Percentiles rank a stretch among this genome's conserved stretches.
Evolutionary conservation across 2,888 invertebrate species (phyloP).

Genomic region (Aphrophora alni): DNA sequence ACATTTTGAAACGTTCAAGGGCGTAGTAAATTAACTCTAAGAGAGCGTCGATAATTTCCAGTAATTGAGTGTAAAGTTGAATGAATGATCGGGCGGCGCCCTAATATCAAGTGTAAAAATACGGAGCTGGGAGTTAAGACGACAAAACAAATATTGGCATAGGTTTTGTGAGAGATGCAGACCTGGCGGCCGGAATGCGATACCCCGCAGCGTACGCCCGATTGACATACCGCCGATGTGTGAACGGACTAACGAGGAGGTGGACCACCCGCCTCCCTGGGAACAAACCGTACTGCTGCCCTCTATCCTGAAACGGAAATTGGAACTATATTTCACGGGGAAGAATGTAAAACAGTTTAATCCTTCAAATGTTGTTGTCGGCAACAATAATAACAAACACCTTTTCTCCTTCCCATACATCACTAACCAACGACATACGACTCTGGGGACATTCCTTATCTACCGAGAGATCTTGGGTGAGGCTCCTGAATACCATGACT

Average conservation of each 20-base stretch:
- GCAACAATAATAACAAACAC: slow-evolving; percentile 38
- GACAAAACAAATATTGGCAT: neutral
- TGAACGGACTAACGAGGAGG: slow-evolving; percentile 30
- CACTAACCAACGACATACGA: neutral
- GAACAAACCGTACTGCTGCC: slow-evolving; percentile 58
- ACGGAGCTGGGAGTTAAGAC: neutral
- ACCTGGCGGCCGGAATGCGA: slow-evolving; percentile 40
- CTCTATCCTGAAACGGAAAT: slow-evolving; percentile 30
- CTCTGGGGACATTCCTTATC: neutral
- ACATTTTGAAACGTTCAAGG: neutral
- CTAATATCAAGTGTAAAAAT: no score
- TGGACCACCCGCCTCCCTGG: slow-evolving; percentile 49
- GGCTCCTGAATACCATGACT: neutral
- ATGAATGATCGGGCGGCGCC: neutral
- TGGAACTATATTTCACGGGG: slow-evolving; percentile 37
- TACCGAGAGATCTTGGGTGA: neutral
- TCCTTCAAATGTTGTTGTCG: slow-evolving; percentile 37
- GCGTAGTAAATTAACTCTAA: neutral
- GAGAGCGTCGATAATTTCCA: neutral
- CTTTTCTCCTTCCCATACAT: neutral
- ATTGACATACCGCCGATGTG: neutral
- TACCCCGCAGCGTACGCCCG: slow-evolving; percentile 6
- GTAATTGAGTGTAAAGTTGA: neutral
- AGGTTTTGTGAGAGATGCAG: slow-evolving; percentile 35
- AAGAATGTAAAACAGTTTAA: slow-evolving; percentile 40